phyloP scores from a whole-genome alignment of 2,113 vertebrate species.

The Pelusios castaneus region DNA sequence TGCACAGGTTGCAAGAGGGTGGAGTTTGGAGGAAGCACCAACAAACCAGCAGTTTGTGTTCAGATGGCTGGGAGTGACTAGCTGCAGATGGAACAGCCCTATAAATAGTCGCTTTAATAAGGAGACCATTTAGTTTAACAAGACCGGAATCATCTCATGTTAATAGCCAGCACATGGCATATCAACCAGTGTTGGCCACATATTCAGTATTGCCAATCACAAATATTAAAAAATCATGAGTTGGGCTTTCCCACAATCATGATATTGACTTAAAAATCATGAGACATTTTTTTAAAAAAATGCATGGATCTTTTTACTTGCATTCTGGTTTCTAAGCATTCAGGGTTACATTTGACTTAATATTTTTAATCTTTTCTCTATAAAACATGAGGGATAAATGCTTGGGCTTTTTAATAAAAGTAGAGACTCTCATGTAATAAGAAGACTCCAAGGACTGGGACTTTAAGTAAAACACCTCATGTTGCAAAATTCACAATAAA shows the following conservation, averaged over 20 bases:
- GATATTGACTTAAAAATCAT: neutral
- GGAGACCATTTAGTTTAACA: neutral
- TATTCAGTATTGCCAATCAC: neutral
- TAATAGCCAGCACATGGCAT: neutral
- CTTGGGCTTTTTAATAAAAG: neutral
- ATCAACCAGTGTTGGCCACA: neutral
- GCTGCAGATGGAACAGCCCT: neutral
- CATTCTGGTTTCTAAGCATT: neutral
- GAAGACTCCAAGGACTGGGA: neutral
- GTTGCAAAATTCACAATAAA: conserved; percentile 10
- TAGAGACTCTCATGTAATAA: neutral
- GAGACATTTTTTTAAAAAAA: neutral
- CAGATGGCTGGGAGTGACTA: neutral
- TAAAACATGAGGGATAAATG: neutral
- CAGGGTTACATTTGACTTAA: neutral
- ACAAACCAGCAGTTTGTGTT: neutral
- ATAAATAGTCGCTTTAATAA: neutral
- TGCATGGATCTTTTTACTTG: neutral
- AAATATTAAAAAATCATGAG: neutral
- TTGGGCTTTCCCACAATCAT: neutral
- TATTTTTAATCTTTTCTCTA: neutral
- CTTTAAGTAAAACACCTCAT: conserved; percentile 12
- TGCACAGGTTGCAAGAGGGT: neutral
- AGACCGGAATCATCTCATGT: neutral
- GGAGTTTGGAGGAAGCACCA: neutral